A percentile compares a stretch with the other conserved stretches of the same genome.
phyloP scores from a whole-genome alignment of 2,797 vertebrate species.

The Ficedula albicollis region DNA sequence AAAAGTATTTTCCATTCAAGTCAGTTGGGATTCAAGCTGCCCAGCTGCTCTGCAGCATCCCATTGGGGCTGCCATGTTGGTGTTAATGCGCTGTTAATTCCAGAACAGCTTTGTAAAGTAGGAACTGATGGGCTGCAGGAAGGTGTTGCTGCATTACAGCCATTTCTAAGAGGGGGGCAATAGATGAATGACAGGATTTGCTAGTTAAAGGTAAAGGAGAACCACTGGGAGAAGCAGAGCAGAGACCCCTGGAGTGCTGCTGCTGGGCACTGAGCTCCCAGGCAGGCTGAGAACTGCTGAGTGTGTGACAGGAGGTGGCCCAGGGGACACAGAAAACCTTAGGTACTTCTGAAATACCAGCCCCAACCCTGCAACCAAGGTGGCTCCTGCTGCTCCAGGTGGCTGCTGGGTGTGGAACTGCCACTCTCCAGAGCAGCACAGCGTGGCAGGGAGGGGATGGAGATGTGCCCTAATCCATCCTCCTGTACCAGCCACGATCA shows the following conservation, averaged over 20 bases:
- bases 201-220: background rate
- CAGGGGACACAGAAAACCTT: background rate
- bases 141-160: background rate
- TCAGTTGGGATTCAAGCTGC: background rate
- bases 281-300: background rate
- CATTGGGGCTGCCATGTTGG: fast-evolving
- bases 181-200: background rate
- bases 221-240: background rate
- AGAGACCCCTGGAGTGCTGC: background rate
- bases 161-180: background rate
- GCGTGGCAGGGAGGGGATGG: background rate
- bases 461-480: background rate
- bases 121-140: background rate
- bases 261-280: background rate
- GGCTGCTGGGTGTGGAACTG: background rate
- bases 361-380: fast-evolving
- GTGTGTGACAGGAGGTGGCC: background rate
- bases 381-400: too few relatives aligned
- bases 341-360: background rate
- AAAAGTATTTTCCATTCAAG: background rate
- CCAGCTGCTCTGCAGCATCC: background rate
- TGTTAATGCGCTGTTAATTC: background rate
- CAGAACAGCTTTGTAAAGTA: background rate
- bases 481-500: background rate
- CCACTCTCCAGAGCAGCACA: background rate